Conservation (phyloP, 2,888 invertebrate species). For the Morpho achilles region DNA sequence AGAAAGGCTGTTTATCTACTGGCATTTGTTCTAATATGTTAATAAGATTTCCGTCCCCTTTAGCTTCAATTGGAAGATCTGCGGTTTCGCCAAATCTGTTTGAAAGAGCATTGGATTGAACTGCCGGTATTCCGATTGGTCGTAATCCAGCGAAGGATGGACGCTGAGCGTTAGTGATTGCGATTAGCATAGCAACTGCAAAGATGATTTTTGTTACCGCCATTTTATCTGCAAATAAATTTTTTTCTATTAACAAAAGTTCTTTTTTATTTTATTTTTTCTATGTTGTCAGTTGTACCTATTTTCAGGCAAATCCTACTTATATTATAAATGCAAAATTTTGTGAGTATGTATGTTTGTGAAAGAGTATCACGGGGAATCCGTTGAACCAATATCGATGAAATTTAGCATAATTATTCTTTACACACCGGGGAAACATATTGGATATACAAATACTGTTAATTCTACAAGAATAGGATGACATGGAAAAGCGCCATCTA, state of each 20-base stretch:
- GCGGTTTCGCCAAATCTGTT: constrained; percentile 76
- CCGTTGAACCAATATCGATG: too few relatives aligned
- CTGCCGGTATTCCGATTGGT: constrained; percentile 61
- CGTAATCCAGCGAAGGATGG: constrained; percentile 17
- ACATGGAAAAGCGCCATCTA: too few relatives aligned
- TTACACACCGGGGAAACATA: too few relatives aligned
- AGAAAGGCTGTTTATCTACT: constrained; percentile 54
- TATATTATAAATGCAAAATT: too few relatives aligned
- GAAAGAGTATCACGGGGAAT: too few relatives aligned
- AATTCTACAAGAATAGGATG: too few relatives aligned
- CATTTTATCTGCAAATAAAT: constrained; percentile 25
- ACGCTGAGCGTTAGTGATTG: constrained; percentile 15
- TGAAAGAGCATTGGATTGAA: constrained; percentile 49
- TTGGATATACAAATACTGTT: too few relatives aligned
- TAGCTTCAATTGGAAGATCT: constrained; percentile 77
- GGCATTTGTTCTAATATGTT: constrained; percentile 18
- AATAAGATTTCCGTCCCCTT: constrained; percentile 28
- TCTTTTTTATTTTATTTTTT: too few relatives aligned
- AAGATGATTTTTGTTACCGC: constrained; percentile 19
- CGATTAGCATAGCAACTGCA: constrained; percentile 16
- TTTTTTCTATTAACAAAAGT: neutral
- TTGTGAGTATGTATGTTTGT: too few relatives aligned
- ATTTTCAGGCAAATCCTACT: too few relatives aligned
- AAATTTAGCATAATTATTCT: too few relatives aligned
- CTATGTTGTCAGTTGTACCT: too few relatives aligned